phyloP scores from a whole-genome alignment of 2,113 vertebrate genomes.

The Vulpes lagopus region DNA sequence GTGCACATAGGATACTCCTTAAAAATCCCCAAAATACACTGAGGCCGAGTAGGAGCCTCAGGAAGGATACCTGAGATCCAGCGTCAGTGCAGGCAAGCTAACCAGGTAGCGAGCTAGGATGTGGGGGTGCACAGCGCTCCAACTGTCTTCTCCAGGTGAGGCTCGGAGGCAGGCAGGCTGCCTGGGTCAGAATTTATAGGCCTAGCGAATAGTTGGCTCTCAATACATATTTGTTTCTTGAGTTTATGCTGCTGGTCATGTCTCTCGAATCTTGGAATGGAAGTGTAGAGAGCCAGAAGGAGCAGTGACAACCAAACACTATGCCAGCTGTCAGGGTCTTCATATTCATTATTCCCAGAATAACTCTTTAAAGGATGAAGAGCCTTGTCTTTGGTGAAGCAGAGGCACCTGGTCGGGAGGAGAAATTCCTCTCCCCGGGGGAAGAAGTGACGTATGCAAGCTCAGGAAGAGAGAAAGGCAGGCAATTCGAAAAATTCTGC shows the following conservation, averaged over 20 bases:
- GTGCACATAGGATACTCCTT: neutral
- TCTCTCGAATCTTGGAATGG: neutral
- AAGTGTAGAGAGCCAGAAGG: neutral
- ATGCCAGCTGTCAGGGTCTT: neutral
- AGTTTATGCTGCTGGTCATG: neutral
- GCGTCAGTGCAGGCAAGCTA: neutral
- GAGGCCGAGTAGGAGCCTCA: neutral
- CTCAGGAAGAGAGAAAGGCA: neutral
- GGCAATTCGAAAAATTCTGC: neutral
- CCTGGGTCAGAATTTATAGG: neutral
- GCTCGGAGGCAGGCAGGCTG: fast-evolving
- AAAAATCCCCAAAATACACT: neutral
- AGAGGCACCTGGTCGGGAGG: neutral
- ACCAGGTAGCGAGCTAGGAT: neutral
- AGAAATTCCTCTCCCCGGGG: neutral
- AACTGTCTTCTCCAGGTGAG: neutral
- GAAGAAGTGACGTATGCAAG: no score
- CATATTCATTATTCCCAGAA: neutral
- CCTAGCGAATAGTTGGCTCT: no score
- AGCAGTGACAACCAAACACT: neutral
- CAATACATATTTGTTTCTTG: no score
- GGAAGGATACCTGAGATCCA: neutral
- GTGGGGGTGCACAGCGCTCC: neutral
- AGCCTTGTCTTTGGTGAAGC: neutral
- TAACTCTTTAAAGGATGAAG: neutral